These are phyloP conservation scores for Tetropium fuscum DNA, from an alignment of 2,888 invertebrate genomes.

Conservation along the genomic window DNA sequence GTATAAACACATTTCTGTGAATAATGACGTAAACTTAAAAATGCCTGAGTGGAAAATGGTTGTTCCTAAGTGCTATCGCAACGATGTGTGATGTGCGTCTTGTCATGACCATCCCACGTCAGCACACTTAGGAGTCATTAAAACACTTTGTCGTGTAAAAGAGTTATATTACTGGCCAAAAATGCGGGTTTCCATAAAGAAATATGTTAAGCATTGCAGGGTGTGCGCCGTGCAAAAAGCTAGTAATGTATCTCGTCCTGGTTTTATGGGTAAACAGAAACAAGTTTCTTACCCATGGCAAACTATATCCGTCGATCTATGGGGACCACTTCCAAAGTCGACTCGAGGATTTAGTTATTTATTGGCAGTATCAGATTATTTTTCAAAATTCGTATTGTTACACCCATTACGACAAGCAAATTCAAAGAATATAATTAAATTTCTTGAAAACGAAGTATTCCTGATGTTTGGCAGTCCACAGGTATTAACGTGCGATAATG, in stretches of 20 bases:
- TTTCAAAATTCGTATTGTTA: no score
- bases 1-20: not conserved
- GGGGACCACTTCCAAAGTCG: not conserved
- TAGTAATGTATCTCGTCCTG: not conserved
- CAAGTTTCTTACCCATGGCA: not conserved
- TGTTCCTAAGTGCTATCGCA: conserved; percentile 5
- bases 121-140: not conserved
- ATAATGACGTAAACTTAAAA: not conserved
- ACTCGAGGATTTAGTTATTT: not conserved
- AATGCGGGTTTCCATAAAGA: not conserved
- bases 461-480: not conserved
- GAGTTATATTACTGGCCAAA: conserved; percentile 2
- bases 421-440: no score
- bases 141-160: not conserved
- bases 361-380: not conserved
- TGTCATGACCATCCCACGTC: not conserved
- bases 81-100: not conserved
- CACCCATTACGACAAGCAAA: no score
- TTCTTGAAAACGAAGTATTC: no score
- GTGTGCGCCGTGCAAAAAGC: not conserved
- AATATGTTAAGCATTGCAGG: not conserved
- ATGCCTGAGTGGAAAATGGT: not conserved
- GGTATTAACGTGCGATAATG: not conserved
- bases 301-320: not conserved
- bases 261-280: not conserved